Conservation (phyloP, 2,888 invertebrate genomes). For the Digitonthophagus gazella region DNA sequence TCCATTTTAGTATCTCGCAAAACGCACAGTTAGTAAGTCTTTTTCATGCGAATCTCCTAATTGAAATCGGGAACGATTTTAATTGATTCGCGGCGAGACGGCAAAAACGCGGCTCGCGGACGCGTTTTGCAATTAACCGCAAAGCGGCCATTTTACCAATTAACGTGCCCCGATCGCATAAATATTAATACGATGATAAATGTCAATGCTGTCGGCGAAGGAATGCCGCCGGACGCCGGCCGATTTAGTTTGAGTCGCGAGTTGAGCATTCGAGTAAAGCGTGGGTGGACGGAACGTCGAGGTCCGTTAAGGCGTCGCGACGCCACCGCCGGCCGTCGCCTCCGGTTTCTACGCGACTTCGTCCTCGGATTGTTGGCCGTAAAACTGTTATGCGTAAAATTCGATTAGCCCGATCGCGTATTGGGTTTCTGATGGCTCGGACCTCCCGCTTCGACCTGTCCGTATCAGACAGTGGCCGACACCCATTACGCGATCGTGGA, state of each 20-base stretch:
- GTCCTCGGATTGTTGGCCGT: conserved; percentile 5
- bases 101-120: not conserved
- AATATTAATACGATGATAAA: conserved; percentile 15
- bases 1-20: no score
- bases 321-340: not conserved
- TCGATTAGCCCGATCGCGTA: conserved; percentile 8
- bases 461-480: not conserved
- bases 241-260: no score
- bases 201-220: conserved; percentile 12
- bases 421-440: conserved; percentile 8
- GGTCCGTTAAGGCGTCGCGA: not conserved
- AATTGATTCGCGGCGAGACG: not conserved
- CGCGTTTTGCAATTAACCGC: conserved; percentile 5
- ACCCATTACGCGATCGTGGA: not conserved
- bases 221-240: conserved; percentile 1
- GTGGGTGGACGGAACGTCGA: no score
- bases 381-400: conserved; percentile 16
- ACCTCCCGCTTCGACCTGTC: conserved; percentile 9
- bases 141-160: conserved; percentile 12
- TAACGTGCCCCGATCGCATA: conserved; percentile 8
- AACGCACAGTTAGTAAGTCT: no score
- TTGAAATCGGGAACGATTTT: not conserved
- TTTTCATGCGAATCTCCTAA: not conserved
- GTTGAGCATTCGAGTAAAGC: no score
- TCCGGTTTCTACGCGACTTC: not conserved